These are phyloP conservation scores for Bibio marci DNA, from an alignment of 2,888 invertebrate species.

Conservation along the genomic window DNA sequence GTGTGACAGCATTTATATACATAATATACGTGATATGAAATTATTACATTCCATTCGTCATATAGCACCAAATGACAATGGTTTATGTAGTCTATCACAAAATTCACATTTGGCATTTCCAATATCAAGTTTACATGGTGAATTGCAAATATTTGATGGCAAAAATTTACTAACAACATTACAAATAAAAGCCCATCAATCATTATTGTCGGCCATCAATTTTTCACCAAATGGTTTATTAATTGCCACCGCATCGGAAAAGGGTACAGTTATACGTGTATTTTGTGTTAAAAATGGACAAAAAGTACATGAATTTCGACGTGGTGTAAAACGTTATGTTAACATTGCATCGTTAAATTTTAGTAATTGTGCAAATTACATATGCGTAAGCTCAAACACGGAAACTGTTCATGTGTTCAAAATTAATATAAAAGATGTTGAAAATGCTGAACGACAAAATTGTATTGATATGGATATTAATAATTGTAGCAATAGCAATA, in stretches of 20 bases:
- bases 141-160: constrained; percentile 26
- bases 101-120: constrained; percentile 28
- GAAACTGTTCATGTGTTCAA: constrained; percentile 29
- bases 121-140: constrained; percentile 18
- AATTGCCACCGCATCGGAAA: constrained; percentile 27
- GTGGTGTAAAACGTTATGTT: constrained; percentile 27
- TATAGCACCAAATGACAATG: constrained; percentile 23
- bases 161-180: constrained; percentile 19
- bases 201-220: constrained; percentile 23
- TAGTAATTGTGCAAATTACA: constrained; percentile 21
- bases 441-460: constrained; percentile 18
- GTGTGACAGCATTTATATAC: constrained; percentile 27
- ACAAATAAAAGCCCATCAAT: constrained; percentile 25
- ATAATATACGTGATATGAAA: constrained; percentile 29
- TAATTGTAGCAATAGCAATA: not conserved
- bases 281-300: constrained; percentile 28
- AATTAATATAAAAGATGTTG: constrained; percentile 22
- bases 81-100: constrained; percentile 24
- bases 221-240: constrained; percentile 26
- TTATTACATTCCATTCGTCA: constrained; percentile 26
- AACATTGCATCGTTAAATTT: constrained; percentile 26
- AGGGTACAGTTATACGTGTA: constrained; percentile 29
- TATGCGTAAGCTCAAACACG: constrained; percentile 28
- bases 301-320: constrained; percentile 26
- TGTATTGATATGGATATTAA: constrained; percentile 3